Evolutionary conservation across 1,140 invertebrate genomes (phyloP), one percentile per base, ranked within the genome.

Genomic region (Zaprionus ghesquierei): DNA sequence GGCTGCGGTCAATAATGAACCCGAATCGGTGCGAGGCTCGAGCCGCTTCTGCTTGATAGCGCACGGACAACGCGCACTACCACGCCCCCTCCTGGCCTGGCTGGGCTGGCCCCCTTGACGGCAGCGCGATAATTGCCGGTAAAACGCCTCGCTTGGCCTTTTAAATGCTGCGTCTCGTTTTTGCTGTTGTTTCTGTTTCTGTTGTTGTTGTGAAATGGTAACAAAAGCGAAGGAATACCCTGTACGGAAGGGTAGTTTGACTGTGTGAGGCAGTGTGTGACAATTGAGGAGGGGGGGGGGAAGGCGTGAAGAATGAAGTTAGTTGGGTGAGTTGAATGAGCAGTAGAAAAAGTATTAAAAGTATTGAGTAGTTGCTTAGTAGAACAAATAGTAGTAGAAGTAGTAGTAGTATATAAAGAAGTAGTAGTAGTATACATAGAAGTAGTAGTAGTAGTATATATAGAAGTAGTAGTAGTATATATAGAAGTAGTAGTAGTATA

Each of bases 61-160:
- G 58, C 58, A 56, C 27, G 41, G 27, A 22, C 49, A 51, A n/a
- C 27, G 59, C 13, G 10, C 44, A 66, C 33, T 13, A 49, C 55
- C 29, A 23, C 44, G 29, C 54, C 44, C 15, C 22, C 6, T 3
- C 0, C 27, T 9, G 22, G 23, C 18, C 6, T 22, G 22, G 29
- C 29, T 15, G 33, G 15, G 6, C 35, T 5, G 25, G 13, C 41
- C 58, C 38, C 59, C 33, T 15, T 15, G 31, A 6, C 44, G 66
- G 58, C 79, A 82, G 79, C 64, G 82, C 84, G 84, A 87, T 87
- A 87, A 87, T 87, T 87, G 84, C 85, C 85, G 84, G 84, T 87
- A 87, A 87, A 87, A 87, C 84, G 84, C 84, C 84, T 87, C 84
- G 79, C 84, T 87, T 87, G 84, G 80, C 69, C 85, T 89, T 84